phyloP scores from a whole-genome alignment of 2,797 vertebrate species.

The Poeciliopsis turneri region DNA sequence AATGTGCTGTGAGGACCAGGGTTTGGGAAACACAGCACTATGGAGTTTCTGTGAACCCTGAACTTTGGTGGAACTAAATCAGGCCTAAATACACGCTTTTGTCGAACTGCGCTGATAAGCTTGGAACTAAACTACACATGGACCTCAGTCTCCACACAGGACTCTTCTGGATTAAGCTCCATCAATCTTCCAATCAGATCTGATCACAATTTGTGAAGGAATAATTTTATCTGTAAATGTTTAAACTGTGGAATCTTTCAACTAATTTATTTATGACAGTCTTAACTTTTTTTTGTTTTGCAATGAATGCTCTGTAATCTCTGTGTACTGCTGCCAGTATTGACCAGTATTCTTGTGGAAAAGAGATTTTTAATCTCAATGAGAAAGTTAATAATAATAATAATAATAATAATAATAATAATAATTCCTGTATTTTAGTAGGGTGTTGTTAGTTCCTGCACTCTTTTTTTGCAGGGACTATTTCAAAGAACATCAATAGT shows the following conservation, averaged over 20 bases:
- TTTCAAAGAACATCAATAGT: not conserved
- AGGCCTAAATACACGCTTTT: not conserved
- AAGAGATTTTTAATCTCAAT: no score
- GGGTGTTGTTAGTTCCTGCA: not conserved
- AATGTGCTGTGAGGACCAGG: no score
- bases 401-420: no score
- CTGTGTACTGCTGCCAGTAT: no score
- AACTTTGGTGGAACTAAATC: not conserved
- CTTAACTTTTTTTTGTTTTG: no score
- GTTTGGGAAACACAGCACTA: no score
- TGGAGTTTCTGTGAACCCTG: not conserved
- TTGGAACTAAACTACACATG: not conserved
- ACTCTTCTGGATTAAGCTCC: not conserved
- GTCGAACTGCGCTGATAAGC: not conserved
- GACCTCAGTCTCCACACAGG: not conserved
- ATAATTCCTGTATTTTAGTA: not conserved
- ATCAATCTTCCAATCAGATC: not conserved
- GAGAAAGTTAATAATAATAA: no score
- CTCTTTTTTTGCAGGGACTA: not conserved
- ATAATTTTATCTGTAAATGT: no score
- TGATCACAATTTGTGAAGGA: not conserved
- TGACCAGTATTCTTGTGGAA: no score
- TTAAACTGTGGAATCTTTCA: no score
- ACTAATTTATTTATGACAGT: no score
- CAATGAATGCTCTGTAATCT: no score